Percentiles rank a stretch among this genome's conserved stretches.
Evolutionary conservation across 2,113 vertebrate species (phyloP).

Genomic region (Petromus typicus): DNA sequence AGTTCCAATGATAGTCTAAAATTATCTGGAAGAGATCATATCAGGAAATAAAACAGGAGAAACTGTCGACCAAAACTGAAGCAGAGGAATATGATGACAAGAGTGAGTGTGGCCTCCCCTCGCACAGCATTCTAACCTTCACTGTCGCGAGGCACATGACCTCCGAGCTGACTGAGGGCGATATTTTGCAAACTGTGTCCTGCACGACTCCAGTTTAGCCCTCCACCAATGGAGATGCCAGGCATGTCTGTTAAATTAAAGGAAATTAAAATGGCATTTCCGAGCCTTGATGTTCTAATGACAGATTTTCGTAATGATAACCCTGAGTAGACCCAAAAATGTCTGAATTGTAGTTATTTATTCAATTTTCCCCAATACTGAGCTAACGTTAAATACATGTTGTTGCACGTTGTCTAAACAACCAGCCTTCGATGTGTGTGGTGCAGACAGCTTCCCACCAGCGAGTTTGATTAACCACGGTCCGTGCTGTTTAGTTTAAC

Average conservation of each 20-base stretch:
- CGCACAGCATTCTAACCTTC: background rate
- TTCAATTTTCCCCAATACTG: slow-evolving; percentile 62
- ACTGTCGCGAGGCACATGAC: background rate
- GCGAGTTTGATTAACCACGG: slow-evolving; percentile 54
- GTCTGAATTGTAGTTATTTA: slow-evolving; percentile 69
- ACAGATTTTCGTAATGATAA: slow-evolving; percentile 75
- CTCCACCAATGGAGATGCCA: background rate
- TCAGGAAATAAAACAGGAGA: background rate
- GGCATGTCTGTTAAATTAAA: slow-evolving; percentile 68
- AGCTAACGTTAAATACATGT: slow-evolving; percentile 76
- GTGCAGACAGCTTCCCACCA: slow-evolving; percentile 53
- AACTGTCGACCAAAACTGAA: slow-evolving; percentile 3
- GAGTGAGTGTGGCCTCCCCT: background rate
- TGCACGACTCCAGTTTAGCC: background rate
- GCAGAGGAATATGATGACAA: background rate
- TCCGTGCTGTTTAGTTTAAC: slow-evolving; percentile 65
- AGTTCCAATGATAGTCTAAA: background rate
- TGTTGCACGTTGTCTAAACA: slow-evolving; percentile 56
- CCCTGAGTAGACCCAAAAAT: slow-evolving; percentile 54
- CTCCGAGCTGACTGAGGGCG: background rate
- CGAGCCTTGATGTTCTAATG: slow-evolving; percentile 58
- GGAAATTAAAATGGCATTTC: slow-evolving; percentile 71
- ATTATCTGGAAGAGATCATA: background rate
- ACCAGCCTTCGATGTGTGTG: slow-evolving; percentile 68
- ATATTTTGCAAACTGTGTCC: background rate